Conservation (phyloP, 2,797 vertebrate species). For the Sebastes trivittatus region DNA sequence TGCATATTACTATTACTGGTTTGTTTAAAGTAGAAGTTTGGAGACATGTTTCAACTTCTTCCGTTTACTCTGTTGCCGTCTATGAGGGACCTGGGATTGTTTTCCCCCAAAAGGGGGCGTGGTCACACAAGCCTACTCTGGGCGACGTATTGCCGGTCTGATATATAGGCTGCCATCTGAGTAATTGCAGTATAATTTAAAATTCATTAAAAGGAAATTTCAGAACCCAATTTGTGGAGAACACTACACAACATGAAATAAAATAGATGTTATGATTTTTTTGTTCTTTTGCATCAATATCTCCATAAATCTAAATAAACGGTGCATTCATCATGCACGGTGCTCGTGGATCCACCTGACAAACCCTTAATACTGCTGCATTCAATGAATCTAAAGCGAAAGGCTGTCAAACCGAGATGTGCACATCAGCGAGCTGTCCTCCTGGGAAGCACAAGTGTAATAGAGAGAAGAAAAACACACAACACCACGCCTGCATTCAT, state of each 20-base stretch:
- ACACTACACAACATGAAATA: background rate
- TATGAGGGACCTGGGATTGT: no score
- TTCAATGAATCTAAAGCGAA: conserved; percentile 49
- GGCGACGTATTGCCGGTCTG: no score
- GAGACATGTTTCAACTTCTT: no score
- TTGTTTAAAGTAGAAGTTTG: no score
- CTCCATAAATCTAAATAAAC: conserved; percentile 32
- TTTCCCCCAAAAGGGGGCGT: no score
- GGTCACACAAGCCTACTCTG: no score
- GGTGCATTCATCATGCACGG: conserved; percentile 14
- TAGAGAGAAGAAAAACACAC: conserved; percentile 36
- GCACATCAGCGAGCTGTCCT: conserved; percentile 44
- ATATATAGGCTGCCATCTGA: background rate
- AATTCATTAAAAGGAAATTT: conserved; percentile 25
- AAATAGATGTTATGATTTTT: conserved; percentile 14
- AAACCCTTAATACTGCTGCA: conserved; percentile 23
- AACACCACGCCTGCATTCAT: conserved; percentile 31
- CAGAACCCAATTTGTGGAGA: background rate
- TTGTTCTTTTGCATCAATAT: conserved; percentile 17
- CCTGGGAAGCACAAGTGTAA: conserved; percentile 44
- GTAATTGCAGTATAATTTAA: conserved; percentile 30
- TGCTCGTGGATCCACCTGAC: conserved; percentile 28
- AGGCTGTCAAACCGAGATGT: conserved; percentile 51
- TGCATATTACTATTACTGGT: no score
- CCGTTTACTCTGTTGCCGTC: no score